Base-by-base conservation (phyloP, 1,140 invertebrate species). In the Diuraphis noxia region DNA sequence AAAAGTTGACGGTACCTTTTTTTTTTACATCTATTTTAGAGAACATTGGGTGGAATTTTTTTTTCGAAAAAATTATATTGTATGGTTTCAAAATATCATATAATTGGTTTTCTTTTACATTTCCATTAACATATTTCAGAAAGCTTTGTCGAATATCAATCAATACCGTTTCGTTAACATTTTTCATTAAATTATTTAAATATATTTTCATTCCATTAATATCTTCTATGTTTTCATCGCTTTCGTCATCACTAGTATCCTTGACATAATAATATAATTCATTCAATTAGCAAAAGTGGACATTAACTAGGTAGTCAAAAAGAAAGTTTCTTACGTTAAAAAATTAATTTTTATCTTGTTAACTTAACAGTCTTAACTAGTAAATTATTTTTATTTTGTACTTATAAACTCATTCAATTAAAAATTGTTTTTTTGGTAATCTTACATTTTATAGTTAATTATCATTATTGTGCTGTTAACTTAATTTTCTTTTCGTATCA, bases 21-120 rank as follows among this genome's bases (percentile, higher is more conserved):
- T 88, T 88, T n/a, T 72, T 72, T 1, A 63, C 36, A 40, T 88
- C 87, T 9, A 88, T 88, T 43, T 88, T 88, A 41, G 52, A 49
- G 8, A 88, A 88, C 56, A 88, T 34, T 4, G 56, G 10, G 10
- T 40, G 36, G 5, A 88, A 41, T 7, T 88, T 30, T 43, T 88
- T n/a, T 21, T 41, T 17, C 1, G 87, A 88, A 0, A 77, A 63
- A 38, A 30, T 34, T 9, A 88, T n/a, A 40, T 72, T 8, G 13
- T 88, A 72, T 40, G 52, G 38, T 41, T 43, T 8, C 19, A 88
- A 77, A 38, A 88, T 63, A 30, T 36, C 38, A 36, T n/a, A 9
- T 25, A 88, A 72, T n/a, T 88, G 34, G 2, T 40, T 77, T 41
- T 63, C 56, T n/a, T 84, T 84, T 43, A 84, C 3, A 19, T 34